These are phyloP conservation scores for Alloscopus bannaensis DNA, from an alignment of 2,888 invertebrate species.

Conservation along the genomic window DNA sequence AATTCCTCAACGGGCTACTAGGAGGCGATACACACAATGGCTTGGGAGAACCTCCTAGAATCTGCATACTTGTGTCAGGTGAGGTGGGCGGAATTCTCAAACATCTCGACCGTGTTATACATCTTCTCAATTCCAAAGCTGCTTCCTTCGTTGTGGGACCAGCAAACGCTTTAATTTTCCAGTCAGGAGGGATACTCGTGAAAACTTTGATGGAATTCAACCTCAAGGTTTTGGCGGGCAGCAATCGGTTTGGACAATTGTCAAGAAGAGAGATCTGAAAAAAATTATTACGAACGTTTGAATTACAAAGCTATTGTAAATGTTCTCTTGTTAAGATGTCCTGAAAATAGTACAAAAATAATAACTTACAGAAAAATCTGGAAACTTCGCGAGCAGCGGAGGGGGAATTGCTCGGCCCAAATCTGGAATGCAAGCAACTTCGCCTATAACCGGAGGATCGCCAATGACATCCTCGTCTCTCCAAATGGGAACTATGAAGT, in stretches of 20 bases:
- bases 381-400: slow-evolving; percentile 43
- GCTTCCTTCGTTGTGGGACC: slow-evolving; percentile 90
- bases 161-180: slow-evolving; percentile 85
- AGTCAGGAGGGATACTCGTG: slow-evolving; percentile 26
- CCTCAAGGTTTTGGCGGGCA: slow-evolving; percentile 16
- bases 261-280: slow-evolving; percentile 43
- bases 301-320: too few species aligned
- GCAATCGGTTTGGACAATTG: slow-evolving; percentile 15
- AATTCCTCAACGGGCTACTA: not conserved
- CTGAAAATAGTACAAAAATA: too few species aligned
- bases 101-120: slow-evolving; percentile 53
- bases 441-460: slow-evolving; percentile 80
- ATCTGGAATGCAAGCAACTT: slow-evolving; percentile 84
- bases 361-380: slow-evolving; percentile 54
- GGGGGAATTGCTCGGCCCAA: slow-evolving; percentile 54
- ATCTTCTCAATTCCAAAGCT: slow-evolving; percentile 79
- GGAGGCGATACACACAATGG: not conserved
- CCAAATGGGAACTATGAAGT: slow-evolving; percentile 92
- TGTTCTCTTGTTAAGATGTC: too few species aligned
- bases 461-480: slow-evolving; percentile 78
- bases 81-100: slow-evolving; percentile 12
- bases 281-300: too few species aligned
- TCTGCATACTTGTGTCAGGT: too few species aligned
- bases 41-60: too few species aligned
- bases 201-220: slow-evolving; percentile 31